A percentile compares a stretch with the other conserved stretches of the same genome.
phyloP scores from a whole-genome alignment of 2,113 vertebrate genomes.

The Sterna hirundo region DNA sequence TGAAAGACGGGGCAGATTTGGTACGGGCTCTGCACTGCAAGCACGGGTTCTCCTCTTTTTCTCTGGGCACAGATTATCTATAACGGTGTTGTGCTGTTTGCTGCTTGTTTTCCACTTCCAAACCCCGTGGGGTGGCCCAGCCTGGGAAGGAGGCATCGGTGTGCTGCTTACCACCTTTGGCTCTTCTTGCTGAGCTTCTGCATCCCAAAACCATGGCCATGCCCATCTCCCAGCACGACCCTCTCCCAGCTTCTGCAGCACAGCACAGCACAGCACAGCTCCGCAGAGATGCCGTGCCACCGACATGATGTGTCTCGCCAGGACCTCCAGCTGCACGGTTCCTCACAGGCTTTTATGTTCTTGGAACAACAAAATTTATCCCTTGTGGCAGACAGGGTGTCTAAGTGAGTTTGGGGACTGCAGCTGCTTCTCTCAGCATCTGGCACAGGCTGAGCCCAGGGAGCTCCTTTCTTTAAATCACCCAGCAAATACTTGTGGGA shows the following conservation, averaged over 20 bases:
- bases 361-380: not conserved
- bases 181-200: not conserved
- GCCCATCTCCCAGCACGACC: not conserved
- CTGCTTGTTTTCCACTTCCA: not conserved
- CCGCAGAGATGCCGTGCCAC: not conserved
- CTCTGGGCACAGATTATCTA: not conserved
- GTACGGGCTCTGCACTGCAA: not conserved
- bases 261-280: not conserved
- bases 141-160: not conserved
- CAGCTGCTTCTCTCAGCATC: not conserved
- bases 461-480: not conserved
- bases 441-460: not conserved
- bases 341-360: not conserved
- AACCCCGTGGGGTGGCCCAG: not conserved
- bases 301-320: accelerated
- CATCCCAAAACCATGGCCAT: not conserved
- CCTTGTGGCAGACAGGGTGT: not conserved
- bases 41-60: not conserved
- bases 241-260: not conserved
- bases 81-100: not conserved
- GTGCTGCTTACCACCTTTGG: not conserved
- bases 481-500: not conserved
- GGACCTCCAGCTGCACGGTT: not conserved
- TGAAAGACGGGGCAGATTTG: not conserved
- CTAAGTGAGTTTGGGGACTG: not conserved